Evolutionary conservation across 1,140 invertebrate genomes (phyloP).

Genomic region (Papilio polyxenes): DNA sequence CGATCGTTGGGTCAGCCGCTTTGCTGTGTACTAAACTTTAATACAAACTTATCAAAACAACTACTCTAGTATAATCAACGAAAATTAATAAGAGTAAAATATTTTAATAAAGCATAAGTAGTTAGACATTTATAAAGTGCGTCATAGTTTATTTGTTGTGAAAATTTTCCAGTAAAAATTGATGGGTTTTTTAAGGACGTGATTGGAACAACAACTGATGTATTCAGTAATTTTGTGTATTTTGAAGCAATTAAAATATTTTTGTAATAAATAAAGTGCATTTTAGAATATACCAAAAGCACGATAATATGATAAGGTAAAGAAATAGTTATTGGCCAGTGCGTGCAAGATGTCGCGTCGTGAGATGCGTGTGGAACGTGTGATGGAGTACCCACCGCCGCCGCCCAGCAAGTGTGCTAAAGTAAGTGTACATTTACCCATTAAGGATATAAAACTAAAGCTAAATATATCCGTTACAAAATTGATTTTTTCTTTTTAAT

Average conservation of each 20-base stretch:
- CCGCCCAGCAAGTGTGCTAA: conserved; percentile 77
- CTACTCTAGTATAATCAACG: neutral
- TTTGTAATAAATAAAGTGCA: neutral
- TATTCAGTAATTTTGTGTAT: neutral
- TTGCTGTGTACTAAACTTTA: neutral
- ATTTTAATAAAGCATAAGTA: neutral
- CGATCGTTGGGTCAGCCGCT: neutral
- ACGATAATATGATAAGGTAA: neutral
- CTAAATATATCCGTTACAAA: no score
- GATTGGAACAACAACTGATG: neutral
- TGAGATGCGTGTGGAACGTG: conserved; percentile 55
- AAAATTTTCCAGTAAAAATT: neutral
- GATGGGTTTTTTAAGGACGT: neutral
- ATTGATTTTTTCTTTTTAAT: no score
- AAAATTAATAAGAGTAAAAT: neutral
- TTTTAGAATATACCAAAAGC: neutral
- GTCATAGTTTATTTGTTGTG: neutral
- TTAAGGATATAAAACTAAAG: no score
- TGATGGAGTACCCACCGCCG: conserved; percentile 58
- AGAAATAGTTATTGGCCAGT: neutral
- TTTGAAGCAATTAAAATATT: neutral
- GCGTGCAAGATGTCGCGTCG: conserved; percentile 61
- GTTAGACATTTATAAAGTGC: neutral
- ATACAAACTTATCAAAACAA: conserved; percentile 22
- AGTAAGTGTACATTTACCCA: conserved; percentile 45